Base-by-base conservation (phyloP, 2,113 vertebrate species). In the Cephalopholis sonnerati region DNA sequence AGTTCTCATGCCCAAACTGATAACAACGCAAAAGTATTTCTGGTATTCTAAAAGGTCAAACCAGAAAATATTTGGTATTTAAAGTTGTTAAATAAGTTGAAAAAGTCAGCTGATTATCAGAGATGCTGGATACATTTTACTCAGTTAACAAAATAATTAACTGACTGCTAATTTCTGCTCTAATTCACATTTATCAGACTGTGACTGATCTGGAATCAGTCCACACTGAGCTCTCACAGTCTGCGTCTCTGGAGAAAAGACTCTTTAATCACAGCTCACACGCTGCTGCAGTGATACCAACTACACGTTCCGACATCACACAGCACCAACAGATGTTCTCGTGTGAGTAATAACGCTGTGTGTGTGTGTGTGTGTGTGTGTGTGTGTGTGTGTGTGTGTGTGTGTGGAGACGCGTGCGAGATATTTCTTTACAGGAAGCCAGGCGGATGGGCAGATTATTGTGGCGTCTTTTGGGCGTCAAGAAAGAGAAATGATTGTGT, bases 371-470 rank as follows among this genome's bases (percentile, higher is more conserved):
- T 55, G 68, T 54, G 29, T 27, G 64, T 65, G 63, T 65, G 44
- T 39, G 68, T 54, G 32, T 57, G 69, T 58, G 68, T 70, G 53
- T 25, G 68, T 41, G 29, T 51, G 29, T 70, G 70, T 53, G 53
- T 65, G 62, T 41, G 44, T 18, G 24, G 3, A 27, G n/a, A 29
- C 3, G 9, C 5, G 18, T 15, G 66, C 39, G 67, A 24, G 72
- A 62, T 20, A 29, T 64, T 20, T 51, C 69, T 57, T 27, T 22
- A 69, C 68, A 73, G 48, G 51, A 69, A 82, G 10, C 78, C 32
- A 1, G 66, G 73, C 39, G 29, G 63, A 74, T 69, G 74, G 24
- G 53, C 41, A 76, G 77, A 77, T 82, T 82, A 82, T 69, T 74
- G 11, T 50, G 79, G 84, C 69, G 67, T 83, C 81, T 58, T 48